These are phyloP conservation scores for Oceanites oceanicus DNA, from an alignment of 2,113 vertebrate genomes.

Conservation along the genomic window DNA sequence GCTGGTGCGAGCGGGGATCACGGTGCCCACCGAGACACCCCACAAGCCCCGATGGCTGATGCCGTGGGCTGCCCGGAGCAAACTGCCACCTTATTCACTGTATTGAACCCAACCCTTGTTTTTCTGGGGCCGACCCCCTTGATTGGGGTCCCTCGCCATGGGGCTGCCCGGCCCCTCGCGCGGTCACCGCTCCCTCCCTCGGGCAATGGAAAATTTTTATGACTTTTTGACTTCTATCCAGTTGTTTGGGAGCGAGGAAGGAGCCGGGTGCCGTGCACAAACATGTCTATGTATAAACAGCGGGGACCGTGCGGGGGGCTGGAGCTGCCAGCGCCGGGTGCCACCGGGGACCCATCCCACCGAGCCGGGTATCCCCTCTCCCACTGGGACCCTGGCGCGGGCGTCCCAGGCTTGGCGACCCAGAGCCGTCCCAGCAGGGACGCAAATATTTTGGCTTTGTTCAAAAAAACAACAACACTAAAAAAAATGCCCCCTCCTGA, in stretches of 20 bases:
- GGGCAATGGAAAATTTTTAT: constrained; percentile 32
- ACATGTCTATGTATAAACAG: constrained; percentile 68
- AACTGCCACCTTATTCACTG: fast-evolving
- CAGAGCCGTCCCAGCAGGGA: neutral
- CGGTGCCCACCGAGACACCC: neutral
- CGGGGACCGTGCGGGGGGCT: fast-evolving
- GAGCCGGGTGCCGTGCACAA: neutral
- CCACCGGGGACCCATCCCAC: neutral
- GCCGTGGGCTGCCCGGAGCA: neutral
- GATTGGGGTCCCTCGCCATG: neutral
- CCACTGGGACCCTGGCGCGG: fast-evolving
- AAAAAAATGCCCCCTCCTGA: no score
- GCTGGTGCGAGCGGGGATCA: fast-evolving
- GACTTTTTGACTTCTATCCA: constrained; percentile 2
- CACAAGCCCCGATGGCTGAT: fast-evolving
- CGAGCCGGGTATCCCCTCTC: neutral
- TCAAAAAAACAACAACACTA: neutral
- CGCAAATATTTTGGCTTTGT: constrained; percentile 45
- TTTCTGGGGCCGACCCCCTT: neutral
- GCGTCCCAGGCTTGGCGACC: fast-evolving
- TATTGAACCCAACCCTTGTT: neutral
- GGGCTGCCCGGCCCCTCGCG: neutral
- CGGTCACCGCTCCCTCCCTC: neutral
- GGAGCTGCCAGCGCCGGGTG: neutral
- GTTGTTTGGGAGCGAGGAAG: constrained; percentile 36